Evolutionary conservation across 2,888 invertebrate genomes (phyloP).

Genomic region (Agrochola lychnidis): DNA sequence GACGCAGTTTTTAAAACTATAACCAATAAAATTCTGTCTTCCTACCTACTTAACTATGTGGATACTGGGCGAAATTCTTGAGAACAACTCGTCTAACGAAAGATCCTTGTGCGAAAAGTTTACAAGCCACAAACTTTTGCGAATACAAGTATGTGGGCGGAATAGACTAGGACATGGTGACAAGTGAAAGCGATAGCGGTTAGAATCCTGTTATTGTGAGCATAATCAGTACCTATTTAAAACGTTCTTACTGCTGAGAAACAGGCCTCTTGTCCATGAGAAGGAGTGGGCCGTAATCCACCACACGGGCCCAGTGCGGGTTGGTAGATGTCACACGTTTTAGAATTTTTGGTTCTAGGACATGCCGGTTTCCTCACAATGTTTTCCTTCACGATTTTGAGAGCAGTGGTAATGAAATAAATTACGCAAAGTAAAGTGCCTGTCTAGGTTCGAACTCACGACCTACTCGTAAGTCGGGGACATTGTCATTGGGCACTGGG

Average conservation of each 20-base stretch:
- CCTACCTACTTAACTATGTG: conserved; percentile 6
- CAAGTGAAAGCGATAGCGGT: conserved; percentile 15
- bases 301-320: not conserved
- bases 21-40: not conserved
- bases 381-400: not conserved
- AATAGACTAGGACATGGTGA: not conserved
- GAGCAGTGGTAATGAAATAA: not conserved
- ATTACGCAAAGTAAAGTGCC: too few species aligned
- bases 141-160: conserved; percentile 47
- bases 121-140: conserved; percentile 59
- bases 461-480: not conserved
- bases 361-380: not conserved
- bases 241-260: not conserved
- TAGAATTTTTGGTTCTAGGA: not conserved
- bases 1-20: not conserved
- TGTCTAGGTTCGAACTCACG: not conserved
- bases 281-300: not conserved
- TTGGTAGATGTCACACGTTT: not conserved
- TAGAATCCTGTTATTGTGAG: not conserved
- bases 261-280: too few species aligned
- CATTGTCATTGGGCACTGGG: not conserved
- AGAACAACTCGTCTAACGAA: conserved; percentile 62
- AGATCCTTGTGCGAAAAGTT: conserved; percentile 66
- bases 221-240: too few species aligned
- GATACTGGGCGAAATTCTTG: conserved; percentile 43